Conservation (phyloP, 2,888 invertebrate genomes). For the Apeira syringaria region DNA sequence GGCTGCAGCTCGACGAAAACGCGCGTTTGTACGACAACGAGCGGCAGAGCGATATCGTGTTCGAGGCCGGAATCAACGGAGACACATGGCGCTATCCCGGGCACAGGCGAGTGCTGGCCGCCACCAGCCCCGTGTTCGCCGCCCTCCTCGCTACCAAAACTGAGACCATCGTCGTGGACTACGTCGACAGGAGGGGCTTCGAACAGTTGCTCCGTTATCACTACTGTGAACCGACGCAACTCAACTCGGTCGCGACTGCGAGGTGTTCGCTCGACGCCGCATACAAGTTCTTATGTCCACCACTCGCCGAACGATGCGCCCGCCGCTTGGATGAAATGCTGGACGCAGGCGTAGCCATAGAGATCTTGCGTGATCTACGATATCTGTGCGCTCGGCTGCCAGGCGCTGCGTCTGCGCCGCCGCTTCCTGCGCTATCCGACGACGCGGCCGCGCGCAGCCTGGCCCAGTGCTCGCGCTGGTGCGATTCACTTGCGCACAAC, state of each 20-base stretch:
- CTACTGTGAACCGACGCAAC: slow-evolving; percentile 84
- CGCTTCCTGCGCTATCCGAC: slow-evolving; percentile 65
- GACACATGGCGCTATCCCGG: slow-evolving; percentile 88
- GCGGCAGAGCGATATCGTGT: slow-evolving; percentile 83
- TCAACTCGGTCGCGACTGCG: slow-evolving; percentile 86
- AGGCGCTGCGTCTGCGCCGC: slow-evolving; percentile 77
- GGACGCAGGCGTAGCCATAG: slow-evolving; percentile 85
- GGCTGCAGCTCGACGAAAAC: slow-evolving; percentile 49
- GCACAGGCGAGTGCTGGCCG: slow-evolving; percentile 85
- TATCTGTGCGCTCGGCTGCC: slow-evolving; percentile 71
- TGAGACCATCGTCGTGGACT: slow-evolving; percentile 77
- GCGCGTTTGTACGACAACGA: slow-evolving; percentile 76
- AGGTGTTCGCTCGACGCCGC: slow-evolving; percentile 89
- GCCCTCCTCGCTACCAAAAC: slow-evolving; percentile 78
- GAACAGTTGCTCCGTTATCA: slow-evolving; percentile 86
- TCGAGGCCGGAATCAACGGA: slow-evolving; percentile 85
- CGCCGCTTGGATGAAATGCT: slow-evolving; percentile 86
- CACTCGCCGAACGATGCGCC: slow-evolving; percentile 87
- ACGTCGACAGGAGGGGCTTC: slow-evolving; percentile 87
- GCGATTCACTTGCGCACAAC: slow-evolving; percentile 86
- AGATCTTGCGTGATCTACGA: slow-evolving; percentile 84
- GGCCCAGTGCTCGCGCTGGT: slow-evolving; percentile 76
- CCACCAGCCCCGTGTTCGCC: slow-evolving; percentile 85
- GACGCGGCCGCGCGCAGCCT: slow-evolving; percentile 65
- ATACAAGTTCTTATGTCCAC: slow-evolving; percentile 88